Base-by-base conservation (phyloP, 2,888 invertebrate genomes). In the Acrocera orbiculus region DNA sequence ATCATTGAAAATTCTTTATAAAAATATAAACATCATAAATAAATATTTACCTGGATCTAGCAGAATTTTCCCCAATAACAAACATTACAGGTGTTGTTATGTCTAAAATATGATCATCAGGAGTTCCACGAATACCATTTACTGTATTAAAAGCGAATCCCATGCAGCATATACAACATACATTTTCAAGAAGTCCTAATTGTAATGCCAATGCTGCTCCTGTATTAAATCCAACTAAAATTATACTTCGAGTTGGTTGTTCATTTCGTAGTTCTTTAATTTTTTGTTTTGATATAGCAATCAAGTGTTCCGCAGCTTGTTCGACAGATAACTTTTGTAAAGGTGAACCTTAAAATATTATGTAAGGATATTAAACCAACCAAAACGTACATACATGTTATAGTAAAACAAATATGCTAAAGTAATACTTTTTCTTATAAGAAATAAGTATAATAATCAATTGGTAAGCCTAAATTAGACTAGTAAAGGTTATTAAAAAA, bases 141-240 rank as follows among this genome's bases (percentile, higher is more conserved):
- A 75, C 66, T 1, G 81, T 80, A 41, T 69, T 65, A 37, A 75
- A 65, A 0, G 83, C 80, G 51, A 85, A 82, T 1, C 83, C 83
- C 40, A 85, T 61, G 49, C 80, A 79, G 14, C 85, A 65, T 3
- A 81, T 73, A 31, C 79, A 78, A 15, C 72, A 66, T 7, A 83
- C 73, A 30, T 66, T 64, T 50, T 82, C 80, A 34, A 75, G 63
- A 49, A 77, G 65, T 1, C 79, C 73, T 4, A 79, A 70, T 62
- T 81, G 80, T 46, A 76, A 65, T 2, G 82, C 80, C 25, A 83
- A 58, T 1, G 78, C 65, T 11, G 79, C 70, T n/a, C 80, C 81
- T 20, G 75, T 69, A 49, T 77, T 75, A 53, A 80, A 76, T 8
- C 85, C 85, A 35, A 81, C 61, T n/a, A 85, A 58, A 37, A 83